These are phyloP conservation scores for Phainopepla nitens DNA, from an alignment of 2,113 vertebrate genomes.

Conservation along the genomic window DNA sequence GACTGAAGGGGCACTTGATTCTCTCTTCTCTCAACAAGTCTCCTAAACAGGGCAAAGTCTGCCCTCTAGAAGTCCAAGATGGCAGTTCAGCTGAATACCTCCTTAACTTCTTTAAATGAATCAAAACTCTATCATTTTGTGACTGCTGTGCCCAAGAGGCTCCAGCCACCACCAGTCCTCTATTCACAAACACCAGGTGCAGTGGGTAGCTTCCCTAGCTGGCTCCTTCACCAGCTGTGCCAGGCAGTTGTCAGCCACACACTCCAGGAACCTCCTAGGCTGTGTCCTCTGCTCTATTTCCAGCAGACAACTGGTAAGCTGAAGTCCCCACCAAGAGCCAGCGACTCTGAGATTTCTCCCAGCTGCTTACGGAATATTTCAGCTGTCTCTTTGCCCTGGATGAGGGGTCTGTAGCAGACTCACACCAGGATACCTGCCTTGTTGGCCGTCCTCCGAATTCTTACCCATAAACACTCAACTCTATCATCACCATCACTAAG, in stretches of 20 bases:
- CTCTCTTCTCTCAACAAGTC: neutral
- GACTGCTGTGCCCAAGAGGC: neutral
- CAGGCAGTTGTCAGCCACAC: neutral
- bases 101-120: neutral
- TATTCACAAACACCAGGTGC: neutral
- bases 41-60: neutral
- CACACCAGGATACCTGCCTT: neutral
- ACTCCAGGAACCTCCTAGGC: neutral
- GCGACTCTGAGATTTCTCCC: neutral
- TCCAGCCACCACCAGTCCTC: neutral
- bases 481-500: neutral
- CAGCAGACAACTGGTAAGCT: neutral
- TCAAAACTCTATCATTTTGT: neutral
- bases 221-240: neutral
- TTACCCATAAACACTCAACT: neutral
- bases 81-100: neutral
- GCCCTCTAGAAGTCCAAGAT: neutral
- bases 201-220: neutral
- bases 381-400: neutral
- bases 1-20: neutral
- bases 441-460: neutral
- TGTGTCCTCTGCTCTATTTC: neutral
- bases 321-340: neutral
- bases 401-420: neutral
- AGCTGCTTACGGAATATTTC: neutral